Base-by-base conservation (phyloP, 1,140 invertebrate genomes). In the Asbolus verrucosus region DNA sequence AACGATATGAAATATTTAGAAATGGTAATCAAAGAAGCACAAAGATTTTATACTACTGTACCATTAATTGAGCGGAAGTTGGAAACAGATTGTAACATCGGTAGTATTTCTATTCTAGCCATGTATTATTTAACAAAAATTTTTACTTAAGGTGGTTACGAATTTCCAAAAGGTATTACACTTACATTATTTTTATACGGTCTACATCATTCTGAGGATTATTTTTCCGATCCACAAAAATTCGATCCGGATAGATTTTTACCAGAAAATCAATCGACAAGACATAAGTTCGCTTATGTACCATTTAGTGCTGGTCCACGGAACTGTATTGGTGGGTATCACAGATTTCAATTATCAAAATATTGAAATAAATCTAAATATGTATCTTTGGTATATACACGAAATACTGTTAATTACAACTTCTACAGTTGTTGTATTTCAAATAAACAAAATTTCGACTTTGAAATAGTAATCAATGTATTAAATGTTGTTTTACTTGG, bases 181-280 rank as follows among this genome's bases (percentile, higher is more conserved):
- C 9, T 65, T 0, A 19, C 11, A 0, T 6, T 65, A 9, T 65
- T 65, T 21, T 79, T 84, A 0, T 83, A 83, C 15, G 81, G 82
- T 24, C 75, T 89, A 5, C 90, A 92, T 71, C 82, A 85, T 60
- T 82, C 89, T 78, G 83, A 85, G 5, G 80, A 87, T 46, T 81
- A 84, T 70, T 92, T 84, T 79, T 83, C 88, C 6, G 82, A 91
- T 69, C 90, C 91, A 5, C 81, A 88, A 1, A 77, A 70, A 13
- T 92, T 89, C 74, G 83, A 90, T 81, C 91, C 91, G 0, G 88
- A 91, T 11, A 80, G 89, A 77, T 92, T 92, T 81, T 76, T 87
- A 15, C 81, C 84, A 0, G 87, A 90, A 69, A 84, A 85, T 24
- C 54, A 73, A 0, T 31, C 72, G 8, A 71, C 75, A 11, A 79